Percentiles rank a stretch among this genome's conserved stretches.
phyloP scores from a whole-genome alignment of 2,797 vertebrate species.

The Jordanella pulchra region DNA sequence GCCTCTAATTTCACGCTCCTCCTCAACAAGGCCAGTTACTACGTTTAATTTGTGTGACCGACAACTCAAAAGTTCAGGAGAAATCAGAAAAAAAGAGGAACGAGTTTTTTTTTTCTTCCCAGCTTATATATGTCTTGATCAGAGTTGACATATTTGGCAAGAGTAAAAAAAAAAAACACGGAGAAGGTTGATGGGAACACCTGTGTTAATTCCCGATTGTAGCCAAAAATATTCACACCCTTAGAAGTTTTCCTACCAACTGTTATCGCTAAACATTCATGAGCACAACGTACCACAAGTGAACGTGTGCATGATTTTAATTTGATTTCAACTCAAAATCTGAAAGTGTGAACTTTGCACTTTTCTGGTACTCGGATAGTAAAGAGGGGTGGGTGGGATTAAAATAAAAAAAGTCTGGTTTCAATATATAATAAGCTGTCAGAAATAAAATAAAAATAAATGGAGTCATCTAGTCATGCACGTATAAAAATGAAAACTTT shows the following conservation, averaged over 20 bases:
- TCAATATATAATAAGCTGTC: too few species aligned
- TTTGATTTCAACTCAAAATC: not conserved
- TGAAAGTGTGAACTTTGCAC: not conserved
- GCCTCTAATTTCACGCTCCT: constrained; percentile 38
- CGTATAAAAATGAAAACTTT: not conserved
- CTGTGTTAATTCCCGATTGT: constrained; percentile 2
- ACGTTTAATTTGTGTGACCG: constrained; percentile 4
- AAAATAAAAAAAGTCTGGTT: too few species aligned
- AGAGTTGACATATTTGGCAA: constrained; percentile 13
- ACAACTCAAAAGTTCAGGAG: not conserved
- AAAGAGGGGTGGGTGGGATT: too few species aligned
- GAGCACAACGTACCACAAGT: not conserved
- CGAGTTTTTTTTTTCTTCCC: constrained; percentile 3
- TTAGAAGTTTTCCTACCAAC: not conserved
- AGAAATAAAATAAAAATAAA: not conserved
- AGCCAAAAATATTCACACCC: not conserved
- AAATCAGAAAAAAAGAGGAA: not conserved
- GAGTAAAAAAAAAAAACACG: not conserved
- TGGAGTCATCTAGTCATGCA: not conserved
- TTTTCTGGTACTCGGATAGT: not conserved
- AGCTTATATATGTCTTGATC: not conserved
- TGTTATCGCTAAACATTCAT: not conserved
- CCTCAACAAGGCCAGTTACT: constrained; percentile 46
- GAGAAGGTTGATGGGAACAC: not conserved
- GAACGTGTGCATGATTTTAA: not conserved